Percentiles rank a stretch among this genome's conserved stretches.
phyloP scores from a whole-genome alignment of 2,113 vertebrate species.

The Mirounga angustirostris region DNA sequence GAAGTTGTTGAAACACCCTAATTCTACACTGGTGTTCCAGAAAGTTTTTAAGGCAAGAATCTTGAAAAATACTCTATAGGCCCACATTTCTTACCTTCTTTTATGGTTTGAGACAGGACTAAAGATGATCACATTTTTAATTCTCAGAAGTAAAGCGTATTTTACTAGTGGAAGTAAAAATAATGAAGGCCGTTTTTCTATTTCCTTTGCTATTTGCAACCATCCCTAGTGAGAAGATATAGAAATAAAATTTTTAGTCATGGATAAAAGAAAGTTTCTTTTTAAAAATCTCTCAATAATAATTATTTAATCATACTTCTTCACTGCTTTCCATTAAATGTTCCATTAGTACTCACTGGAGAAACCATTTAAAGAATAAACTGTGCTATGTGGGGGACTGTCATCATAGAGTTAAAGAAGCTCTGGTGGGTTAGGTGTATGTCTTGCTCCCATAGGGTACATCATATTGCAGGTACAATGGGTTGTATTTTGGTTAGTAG shows the following conservation, averaged over 20 bases:
- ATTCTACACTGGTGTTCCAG: not conserved
- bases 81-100: not conserved
- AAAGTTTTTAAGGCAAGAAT: not conserved
- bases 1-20: not conserved
- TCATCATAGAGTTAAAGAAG: not conserved
- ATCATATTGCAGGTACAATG: not conserved
- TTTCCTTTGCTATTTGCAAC: not conserved
- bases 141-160: not conserved
- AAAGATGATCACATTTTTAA: not conserved
- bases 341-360: not conserved
- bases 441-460: not conserved
- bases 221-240: not conserved
- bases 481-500: not conserved
- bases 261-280: not conserved
- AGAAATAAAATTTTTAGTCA: constrained; percentile 10
- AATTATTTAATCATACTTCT: not conserved
- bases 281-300: not conserved
- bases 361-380: not conserved
- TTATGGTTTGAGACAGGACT: not conserved
- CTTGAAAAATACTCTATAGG: not conserved
- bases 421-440: not conserved
- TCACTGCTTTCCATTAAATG: not conserved
- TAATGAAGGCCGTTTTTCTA: not conserved
- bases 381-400: not conserved
- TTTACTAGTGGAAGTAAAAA: constrained; percentile 18